Base-by-base conservation (phyloP, 2,888 invertebrate genomes). In the Coecobrya sp. region DNA sequence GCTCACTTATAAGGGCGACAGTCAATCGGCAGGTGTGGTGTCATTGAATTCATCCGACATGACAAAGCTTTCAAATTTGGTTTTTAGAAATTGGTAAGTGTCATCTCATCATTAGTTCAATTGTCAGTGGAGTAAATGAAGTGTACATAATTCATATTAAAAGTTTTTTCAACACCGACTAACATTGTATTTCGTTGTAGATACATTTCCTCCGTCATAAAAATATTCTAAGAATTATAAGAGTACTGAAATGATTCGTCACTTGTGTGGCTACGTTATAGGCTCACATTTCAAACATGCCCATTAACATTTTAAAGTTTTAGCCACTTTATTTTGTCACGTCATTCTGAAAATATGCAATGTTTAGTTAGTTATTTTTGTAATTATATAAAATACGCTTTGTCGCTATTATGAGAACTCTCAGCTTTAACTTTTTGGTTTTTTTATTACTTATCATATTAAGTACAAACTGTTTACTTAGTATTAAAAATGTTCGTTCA, bases 1-100 rank as follows among this genome's bases (percentile, higher is more conserved):
- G 27, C 25, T 65, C 19, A 7, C 22, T 5, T 19, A 1, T 59
- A 22, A 8, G 7, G 79, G 16, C 27, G 70, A 70, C n/a, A 25
- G n/a, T 36, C 36, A 7, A 19, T 42, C n/a, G 59, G 19, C 89
- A 89, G 89, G 89, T 89, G 89, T 81, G 81, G 81, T 89, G 81
- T 52, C 73, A 82, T 79, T 81, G 1, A 81, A 87, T 76, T 68
- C 73, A 65, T 36, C 65, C 8, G 42, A 88, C 89, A 89, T 89
- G 89, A 89, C 82, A 89, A 89, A 82, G 82, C 89, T 89, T 49
- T 89, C 55, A 81, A 73, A 36, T 30, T 88, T 84, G 16, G 0
- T 59, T 42, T 84, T 68, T 84, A 70, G 45, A 89, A 88, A 65
- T 65, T 65, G 27, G 2, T 27, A 65, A 30, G 70, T 36, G 70